Base-by-base conservation (phyloP, 2,797 vertebrate species). In the Astyanax mexicanus region DNA sequence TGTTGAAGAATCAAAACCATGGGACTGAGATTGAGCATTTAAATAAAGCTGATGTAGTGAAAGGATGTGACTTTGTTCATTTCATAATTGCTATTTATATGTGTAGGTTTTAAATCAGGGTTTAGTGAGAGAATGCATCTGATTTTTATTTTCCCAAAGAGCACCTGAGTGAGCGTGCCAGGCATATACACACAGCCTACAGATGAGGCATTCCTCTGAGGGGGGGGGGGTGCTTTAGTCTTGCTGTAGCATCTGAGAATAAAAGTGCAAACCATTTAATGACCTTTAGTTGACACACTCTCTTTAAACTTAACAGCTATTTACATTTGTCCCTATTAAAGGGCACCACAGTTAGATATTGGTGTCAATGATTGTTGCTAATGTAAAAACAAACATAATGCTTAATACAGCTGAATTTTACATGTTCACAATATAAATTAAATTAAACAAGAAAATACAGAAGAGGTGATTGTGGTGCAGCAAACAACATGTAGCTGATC, bases 121-220 rank as follows among this genome's bases (percentile, higher is more conserved):
- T 68, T 78, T 68, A 77, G 40, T 55, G 69, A 67, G 69, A 67
- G 9, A n/a, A 51, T 67, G 65, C 45, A 67, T 67, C 45, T 21
- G 27, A 32, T 32, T 32, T 32, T 32, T 32, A 32, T 55, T 49
- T 72, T 77, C 32, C 61, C 68, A 29, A 45, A 51, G 55, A 78
- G 76, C 70, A 73, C 76, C 76, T 78, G 76, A 78, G 70, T 49
- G 68, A 81, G 73, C 72, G 61, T 71, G 68, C 60, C 69, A 84
- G 75, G 79, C 68, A 79, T 71, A 81, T 69, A 71, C 66, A 84
- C 69, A 75, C 77, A 77, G 82, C 82, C 77, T 67, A 75, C 64
- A 80, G 64, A 75, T 70, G 80, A 77, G 77, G 51, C 77, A 57
- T 67, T 79, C 77, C 58, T 84, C 77, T 38, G 45, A 66, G 73